Percentiles rank a stretch among this genome's conserved stretches.
phyloP scores from a whole-genome alignment of 2,888 invertebrate genomes.

The Smittia sp. region DNA sequence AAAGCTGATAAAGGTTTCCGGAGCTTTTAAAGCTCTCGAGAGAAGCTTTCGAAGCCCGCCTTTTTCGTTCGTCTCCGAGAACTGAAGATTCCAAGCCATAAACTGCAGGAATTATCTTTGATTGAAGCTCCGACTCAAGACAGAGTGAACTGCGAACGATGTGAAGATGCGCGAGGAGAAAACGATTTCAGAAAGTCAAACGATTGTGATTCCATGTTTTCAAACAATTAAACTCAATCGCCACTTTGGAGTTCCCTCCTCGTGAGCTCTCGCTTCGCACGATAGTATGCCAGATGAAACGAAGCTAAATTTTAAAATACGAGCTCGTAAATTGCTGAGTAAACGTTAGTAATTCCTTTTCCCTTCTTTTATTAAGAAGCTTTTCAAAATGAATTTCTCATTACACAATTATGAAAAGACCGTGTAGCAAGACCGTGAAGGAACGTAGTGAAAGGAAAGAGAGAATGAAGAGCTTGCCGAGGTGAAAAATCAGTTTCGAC shows the following conservation, averaged over 20 bases:
- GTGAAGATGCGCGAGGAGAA: background rate
- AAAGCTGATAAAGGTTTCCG: too few relatives aligned
- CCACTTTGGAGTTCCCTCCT: constrained; percentile 14
- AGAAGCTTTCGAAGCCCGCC: too few relatives aligned
- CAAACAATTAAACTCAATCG: constrained; percentile 16
- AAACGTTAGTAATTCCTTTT: constrained; percentile 25
- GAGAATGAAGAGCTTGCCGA: background rate
- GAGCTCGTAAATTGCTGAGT: constrained; percentile 22
- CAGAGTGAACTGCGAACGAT: background rate
- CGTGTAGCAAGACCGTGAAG: too few relatives aligned
- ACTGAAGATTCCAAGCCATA: too few relatives aligned
- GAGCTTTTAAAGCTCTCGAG: too few relatives aligned
- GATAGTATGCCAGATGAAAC: background rate
- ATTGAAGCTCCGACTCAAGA: too few relatives aligned
- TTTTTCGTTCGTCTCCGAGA: too few relatives aligned
- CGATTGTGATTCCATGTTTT: constrained; percentile 32
- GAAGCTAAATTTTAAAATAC: background rate
- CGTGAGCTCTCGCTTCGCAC: background rate
- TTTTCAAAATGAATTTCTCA: constrained; percentile 18
- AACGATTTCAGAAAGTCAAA: constrained; percentile 3
- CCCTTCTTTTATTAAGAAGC: constrained; percentile 11
- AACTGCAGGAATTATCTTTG: too few relatives aligned
- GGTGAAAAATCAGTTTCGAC: constrained; percentile 25
- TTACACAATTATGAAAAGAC: constrained; percentile 7
- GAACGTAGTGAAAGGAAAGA: background rate